phyloP scores from a whole-genome alignment of 2,113 vertebrate genomes.

The Forbesichthys agassizii region DNA sequence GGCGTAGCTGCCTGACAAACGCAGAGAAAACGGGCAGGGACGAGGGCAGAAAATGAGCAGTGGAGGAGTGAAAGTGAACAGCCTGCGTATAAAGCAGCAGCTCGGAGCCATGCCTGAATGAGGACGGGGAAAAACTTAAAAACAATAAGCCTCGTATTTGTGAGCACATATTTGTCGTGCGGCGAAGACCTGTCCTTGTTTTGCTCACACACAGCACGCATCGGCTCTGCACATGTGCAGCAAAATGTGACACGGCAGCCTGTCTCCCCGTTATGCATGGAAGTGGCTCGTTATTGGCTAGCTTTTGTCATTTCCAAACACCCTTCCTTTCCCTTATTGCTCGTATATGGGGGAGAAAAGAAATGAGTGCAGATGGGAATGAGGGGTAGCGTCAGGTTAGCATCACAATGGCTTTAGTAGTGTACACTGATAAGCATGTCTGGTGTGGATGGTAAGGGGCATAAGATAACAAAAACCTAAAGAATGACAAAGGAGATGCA shows the following conservation, averaged over 20 bases:
- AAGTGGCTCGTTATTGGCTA: too few species aligned
- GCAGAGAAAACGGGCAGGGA: slow-evolving; percentile 14
- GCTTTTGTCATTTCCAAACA: too few species aligned
- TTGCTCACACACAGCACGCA: too few species aligned
- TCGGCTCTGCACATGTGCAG: too few species aligned
- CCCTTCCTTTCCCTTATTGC: too few species aligned
- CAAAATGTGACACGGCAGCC: too few species aligned
- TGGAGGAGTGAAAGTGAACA: slow-evolving; percentile 29
- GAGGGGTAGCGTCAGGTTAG: slow-evolving; percentile 36
- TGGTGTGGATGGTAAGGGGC: slow-evolving; percentile 1
- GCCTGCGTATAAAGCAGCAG: slow-evolving; percentile 28
- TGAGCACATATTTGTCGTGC: too few species aligned
- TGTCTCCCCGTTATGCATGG: too few species aligned
- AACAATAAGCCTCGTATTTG: too few species aligned
- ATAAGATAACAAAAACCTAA: slow-evolving; percentile 10
- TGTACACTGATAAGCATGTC: slow-evolving; percentile 16
- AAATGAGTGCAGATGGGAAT: neutral
- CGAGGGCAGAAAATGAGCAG: slow-evolving; percentile 7
- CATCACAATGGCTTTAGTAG: slow-evolving; percentile 38
- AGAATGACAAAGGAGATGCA: slow-evolving; percentile 41
- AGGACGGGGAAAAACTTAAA: too few species aligned
- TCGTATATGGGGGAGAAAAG: neutral
- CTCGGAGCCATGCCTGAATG: too few species aligned
- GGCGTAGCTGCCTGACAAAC: slow-evolving; percentile 21
- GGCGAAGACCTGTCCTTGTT: too few species aligned